Evolutionary conservation across 2,113 vertebrate genomes (phyloP).

Genomic region (Melanerpes formicivorus): DNA sequence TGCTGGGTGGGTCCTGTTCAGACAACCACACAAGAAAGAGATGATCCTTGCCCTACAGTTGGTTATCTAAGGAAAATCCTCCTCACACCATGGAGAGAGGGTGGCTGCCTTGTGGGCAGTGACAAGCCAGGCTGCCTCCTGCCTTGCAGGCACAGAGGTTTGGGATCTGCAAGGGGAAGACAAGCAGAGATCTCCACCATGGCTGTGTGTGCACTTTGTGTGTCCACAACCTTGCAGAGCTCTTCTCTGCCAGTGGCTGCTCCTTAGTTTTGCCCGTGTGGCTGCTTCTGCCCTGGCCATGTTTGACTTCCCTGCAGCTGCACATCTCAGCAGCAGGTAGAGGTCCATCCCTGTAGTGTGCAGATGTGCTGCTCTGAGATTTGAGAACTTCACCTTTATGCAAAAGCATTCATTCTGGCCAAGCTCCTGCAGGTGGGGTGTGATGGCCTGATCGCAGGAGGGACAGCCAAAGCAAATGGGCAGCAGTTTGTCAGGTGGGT

Average conservation of each 20-base stretch:
- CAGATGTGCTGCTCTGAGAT: neutral
- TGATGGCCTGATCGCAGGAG: neutral
- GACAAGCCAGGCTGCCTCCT: neutral
- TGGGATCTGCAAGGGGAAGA: neutral
- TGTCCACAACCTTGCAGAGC: neutral
- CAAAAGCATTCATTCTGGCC: neutral
- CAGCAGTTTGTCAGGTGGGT: neutral
- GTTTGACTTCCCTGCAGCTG: no score
- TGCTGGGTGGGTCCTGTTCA: neutral
- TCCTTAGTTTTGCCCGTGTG: neutral
- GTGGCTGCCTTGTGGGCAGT: accelerated
- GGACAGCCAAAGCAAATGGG: neutral
- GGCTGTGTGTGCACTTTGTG: neutral
- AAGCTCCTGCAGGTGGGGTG: neutral
- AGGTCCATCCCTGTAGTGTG: accelerated
- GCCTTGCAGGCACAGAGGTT: neutral
- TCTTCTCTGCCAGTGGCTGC: neutral
- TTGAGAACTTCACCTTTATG: neutral
- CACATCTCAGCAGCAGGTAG: no score
- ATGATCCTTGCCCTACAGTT: neutral
- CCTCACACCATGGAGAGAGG: accelerated
- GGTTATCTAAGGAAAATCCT: neutral
- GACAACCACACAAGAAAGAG: neutral
- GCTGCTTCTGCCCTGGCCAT: neutral
- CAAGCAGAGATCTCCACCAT: neutral